These are phyloP conservation scores for Camponotus floridanus DNA, from an alignment of 1,140 invertebrate genomes.

Conservation along the genomic window DNA sequence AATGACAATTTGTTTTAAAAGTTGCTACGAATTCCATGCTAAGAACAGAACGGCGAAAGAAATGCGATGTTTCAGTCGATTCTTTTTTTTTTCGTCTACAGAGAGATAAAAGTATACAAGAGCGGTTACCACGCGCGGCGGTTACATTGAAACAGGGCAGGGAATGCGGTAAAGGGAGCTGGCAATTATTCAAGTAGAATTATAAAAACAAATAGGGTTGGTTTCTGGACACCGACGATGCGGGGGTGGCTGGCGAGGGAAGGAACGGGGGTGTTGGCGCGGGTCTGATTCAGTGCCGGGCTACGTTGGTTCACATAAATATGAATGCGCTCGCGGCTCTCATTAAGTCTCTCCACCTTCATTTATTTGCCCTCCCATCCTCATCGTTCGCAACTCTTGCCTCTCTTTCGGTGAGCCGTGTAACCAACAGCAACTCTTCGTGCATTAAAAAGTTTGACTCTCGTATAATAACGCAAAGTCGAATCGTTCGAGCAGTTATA, in stretches of 20 bases:
- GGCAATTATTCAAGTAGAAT: constrained; percentile 81
- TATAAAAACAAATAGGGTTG: constrained; percentile 81
- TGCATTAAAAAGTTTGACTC: constrained; percentile 62
- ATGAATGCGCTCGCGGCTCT: constrained; percentile 82
- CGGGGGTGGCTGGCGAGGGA: constrained; percentile 60
- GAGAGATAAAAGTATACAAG: constrained; percentile 16
- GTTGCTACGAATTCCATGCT: constrained; percentile 19
- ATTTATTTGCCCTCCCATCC: constrained; percentile 71
- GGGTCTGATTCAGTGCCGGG: constrained; percentile 76
- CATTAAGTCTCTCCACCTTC: constrained; percentile 81
- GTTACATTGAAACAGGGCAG: not conserved
- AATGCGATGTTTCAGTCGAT: constrained; percentile 50
- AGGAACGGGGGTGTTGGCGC: constrained; percentile 67
- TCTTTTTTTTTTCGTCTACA: constrained; percentile 19
- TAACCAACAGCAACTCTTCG: constrained; percentile 60
- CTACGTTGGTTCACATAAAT: constrained; percentile 79
- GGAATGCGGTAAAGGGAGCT: constrained; percentile 43
- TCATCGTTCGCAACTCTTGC: constrained; percentile 64
- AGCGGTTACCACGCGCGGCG: constrained; percentile 57
- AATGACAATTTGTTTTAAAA: constrained; percentile 27
- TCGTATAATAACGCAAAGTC: constrained; percentile 39
- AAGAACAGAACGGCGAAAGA: not conserved
- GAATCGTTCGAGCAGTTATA: constrained; percentile 55
- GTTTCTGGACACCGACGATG: constrained; percentile 66
- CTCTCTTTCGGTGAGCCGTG: constrained; percentile 22